phyloP scores from a whole-genome alignment of 2,888 invertebrate genomes.

The Polylopha cassiicola region DNA sequence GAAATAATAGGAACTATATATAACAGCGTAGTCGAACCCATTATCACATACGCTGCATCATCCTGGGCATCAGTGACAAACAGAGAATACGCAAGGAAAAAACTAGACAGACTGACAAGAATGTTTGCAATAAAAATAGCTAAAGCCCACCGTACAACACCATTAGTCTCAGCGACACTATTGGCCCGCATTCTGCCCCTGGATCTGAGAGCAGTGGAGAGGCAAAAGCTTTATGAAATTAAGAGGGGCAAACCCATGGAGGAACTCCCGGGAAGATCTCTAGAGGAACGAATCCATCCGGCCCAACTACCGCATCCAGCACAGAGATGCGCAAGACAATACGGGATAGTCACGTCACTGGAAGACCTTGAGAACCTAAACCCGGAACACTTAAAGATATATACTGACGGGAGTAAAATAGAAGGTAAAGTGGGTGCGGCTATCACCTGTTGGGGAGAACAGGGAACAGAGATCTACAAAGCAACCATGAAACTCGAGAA shows the following conservation, averaged over 20 bases:
- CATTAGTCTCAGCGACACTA: neutral
- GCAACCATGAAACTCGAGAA: too few relatives aligned
- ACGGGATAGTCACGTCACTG: too few relatives aligned
- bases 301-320: too few relatives aligned
- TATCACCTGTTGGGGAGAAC: too few relatives aligned
- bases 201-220: neutral
- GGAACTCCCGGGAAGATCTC: neutral
- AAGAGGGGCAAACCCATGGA: slow-evolving; percentile 2
- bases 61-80: neutral
- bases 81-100: neutral
- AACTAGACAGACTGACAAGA: neutral
- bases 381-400: too few relatives aligned
- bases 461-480: too few relatives aligned
- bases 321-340: too few relatives aligned
- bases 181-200: neutral
- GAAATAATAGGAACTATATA: slow-evolving; percentile 7
- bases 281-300: too few relatives aligned
- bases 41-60: slow-evolving; percentile 6
- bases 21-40: too few relatives aligned
- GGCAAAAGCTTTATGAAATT: neutral
- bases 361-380: too few relatives aligned
- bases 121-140: slow-evolving; percentile 1
- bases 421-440: too few relatives aligned
- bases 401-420: too few relatives aligned
- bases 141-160: neutral